A percentile compares a stretch with the other conserved stretches of the same genome.
Evolutionary conservation across 23 tunicate genomes (phyloP).

Genomic region (Halocynthia roretzi): DNA sequence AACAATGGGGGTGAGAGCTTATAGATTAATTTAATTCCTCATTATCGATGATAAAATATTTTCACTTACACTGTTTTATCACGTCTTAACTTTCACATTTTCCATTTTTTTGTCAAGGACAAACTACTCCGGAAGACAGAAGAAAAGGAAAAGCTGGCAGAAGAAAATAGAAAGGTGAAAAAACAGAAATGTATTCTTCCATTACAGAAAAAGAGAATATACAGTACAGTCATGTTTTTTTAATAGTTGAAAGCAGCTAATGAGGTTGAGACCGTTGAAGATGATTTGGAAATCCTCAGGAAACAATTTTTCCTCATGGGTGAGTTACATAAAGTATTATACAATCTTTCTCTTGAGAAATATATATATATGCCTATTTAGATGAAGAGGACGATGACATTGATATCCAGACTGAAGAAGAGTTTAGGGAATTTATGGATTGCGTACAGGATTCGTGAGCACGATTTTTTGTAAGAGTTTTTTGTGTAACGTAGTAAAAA

Average conservation of each 20-base stretch:
- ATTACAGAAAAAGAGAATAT: neutral
- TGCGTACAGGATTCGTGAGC: conserved; percentile 30
- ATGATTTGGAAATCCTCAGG: conserved; percentile 31
- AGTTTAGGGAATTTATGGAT: conserved; percentile 36
- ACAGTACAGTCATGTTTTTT: neutral
- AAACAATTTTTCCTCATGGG: conserved; percentile 35
- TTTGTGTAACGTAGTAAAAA: neutral
- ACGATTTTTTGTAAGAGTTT: neutral
- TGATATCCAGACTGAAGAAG: conserved; percentile 34
- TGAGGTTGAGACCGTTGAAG: conserved; percentile 11
- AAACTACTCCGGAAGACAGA: conserved; percentile 59
- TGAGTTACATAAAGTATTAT: neutral
- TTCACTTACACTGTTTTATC: neutral
- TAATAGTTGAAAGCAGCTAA: neutral
- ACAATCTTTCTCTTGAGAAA: neutral
- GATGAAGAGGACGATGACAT: conserved; percentile 47
- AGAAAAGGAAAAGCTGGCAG: conserved; percentile 48
- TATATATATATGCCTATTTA: neutral
- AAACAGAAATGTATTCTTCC: neutral
- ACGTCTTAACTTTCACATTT: neutral
- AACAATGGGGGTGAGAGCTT: conserved; percentile 51
- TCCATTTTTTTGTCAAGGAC: conserved; percentile 19
- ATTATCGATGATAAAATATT: neutral
- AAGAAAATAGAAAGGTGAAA: conserved; percentile 29
- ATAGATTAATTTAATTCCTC: neutral